Percentiles rank a stretch among this genome's conserved stretches.
phyloP scores from a whole-genome alignment of 2,888 invertebrate species.

The Seira musarum region DNA sequence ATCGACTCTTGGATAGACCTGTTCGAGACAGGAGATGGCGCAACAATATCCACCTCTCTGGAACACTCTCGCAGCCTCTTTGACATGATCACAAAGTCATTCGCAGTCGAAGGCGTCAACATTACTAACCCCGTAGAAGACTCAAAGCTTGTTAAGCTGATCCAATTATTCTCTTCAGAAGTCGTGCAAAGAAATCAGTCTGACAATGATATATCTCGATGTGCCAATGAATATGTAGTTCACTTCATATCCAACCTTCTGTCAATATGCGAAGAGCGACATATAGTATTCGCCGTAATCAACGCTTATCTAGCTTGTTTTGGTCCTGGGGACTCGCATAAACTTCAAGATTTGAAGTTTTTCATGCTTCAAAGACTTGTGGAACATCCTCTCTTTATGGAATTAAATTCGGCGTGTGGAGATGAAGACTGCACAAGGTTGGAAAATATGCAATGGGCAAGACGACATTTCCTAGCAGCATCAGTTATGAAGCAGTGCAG shows the following conservation, averaged over 20 bases:
- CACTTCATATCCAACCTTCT: constrained; percentile 64
- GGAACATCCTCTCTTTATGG: constrained; percentile 68
- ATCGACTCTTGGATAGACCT: constrained; percentile 69
- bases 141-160: constrained; percentile 66
- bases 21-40: constrained; percentile 69
- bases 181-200: constrained; percentile 68
- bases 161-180: constrained; percentile 68
- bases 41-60: constrained; percentile 66
- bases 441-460: constrained; percentile 66
- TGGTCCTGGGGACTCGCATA: constrained; percentile 69
- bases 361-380: constrained; percentile 65
- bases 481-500: constrained; percentile 69
- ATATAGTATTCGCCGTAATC: constrained; percentile 67
- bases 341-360: constrained; percentile 69
- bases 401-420: constrained; percentile 63
- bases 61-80: constrained; percentile 68
- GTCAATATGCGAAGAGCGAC: constrained; percentile 64
- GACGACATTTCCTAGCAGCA: constrained; percentile 68
- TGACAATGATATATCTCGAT: constrained; percentile 64
- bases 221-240: constrained; percentile 66
- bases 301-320: constrained; percentile 69
- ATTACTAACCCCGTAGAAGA: constrained; percentile 63
- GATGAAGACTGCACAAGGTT: constrained; percentile 67
- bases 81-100: constrained; percentile 67
- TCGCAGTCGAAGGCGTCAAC: constrained; percentile 67